Evolutionary conservation across 2,797 vertebrate genomes (phyloP).

Genomic region (Leptoclinus maculatus): DNA sequence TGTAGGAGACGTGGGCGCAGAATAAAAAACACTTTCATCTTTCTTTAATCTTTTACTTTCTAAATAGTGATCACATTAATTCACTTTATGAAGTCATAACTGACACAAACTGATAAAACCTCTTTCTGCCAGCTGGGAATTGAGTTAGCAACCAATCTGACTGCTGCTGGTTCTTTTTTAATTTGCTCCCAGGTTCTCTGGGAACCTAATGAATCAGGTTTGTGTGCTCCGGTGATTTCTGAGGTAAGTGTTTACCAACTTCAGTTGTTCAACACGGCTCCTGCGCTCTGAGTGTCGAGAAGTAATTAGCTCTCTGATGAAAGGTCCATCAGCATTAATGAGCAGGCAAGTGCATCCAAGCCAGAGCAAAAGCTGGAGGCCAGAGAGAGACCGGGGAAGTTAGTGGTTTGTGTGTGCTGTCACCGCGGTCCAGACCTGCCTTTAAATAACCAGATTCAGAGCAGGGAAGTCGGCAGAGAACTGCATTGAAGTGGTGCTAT

Average conservation of each 20-base stretch:
- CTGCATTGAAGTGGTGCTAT: constrained; percentile 25
- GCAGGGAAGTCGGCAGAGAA: constrained; percentile 1
- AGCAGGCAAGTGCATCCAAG: constrained; percentile 20
- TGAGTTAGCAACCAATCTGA: background rate
- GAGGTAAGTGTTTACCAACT: constrained; percentile 41
- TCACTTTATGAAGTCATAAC: background rate
- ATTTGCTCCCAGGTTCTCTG: constrained; percentile 20
- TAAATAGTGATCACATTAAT: constrained; percentile 6
- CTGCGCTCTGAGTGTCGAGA: constrained; percentile 2
- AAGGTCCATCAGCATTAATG: constrained; percentile 46
- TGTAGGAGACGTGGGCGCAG: background rate
- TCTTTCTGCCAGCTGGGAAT: background rate
- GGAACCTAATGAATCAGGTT: constrained; percentile 31
- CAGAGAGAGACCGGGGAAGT: background rate
- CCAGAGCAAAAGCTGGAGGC: background rate
- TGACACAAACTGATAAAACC: background rate
- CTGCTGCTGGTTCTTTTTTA: constrained; percentile 9
- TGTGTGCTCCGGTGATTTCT: constrained; percentile 14
- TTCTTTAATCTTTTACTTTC: background rate
- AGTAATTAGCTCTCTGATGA: constrained; percentile 51
- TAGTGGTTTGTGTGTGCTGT: background rate
- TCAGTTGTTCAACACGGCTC: constrained; percentile 14
- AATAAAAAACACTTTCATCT: background rate
- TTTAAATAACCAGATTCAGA: constrained; percentile 4
- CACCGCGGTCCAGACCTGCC: background rate